phyloP scores from a whole-genome alignment of 1,140 invertebrate genomes.

The Drosophila persimilis region DNA sequence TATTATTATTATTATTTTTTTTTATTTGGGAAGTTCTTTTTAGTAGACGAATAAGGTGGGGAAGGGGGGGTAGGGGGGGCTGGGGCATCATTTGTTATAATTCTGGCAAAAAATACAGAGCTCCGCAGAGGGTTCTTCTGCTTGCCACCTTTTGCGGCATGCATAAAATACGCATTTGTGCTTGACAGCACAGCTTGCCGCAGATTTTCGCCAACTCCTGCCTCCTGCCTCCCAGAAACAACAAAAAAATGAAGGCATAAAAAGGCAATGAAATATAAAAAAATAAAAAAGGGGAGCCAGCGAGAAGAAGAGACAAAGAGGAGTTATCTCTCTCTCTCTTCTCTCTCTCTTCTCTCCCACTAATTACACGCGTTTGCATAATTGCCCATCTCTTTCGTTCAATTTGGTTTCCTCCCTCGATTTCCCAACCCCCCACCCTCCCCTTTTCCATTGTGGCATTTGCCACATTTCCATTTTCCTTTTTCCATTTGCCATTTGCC shows the following conservation, averaged over 20 bases:
- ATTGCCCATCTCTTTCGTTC: conserved; percentile 68
- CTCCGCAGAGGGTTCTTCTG: conserved; percentile 26
- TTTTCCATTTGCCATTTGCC: conserved; percentile 1
- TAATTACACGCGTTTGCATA: conserved; percentile 78
- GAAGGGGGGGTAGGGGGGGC: neutral
- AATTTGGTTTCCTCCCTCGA: conserved; percentile 39
- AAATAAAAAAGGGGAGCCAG: conserved; percentile 20
- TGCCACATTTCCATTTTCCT: conserved; percentile 4
- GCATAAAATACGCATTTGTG: conserved; percentile 78
- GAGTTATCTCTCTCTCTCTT: conserved; percentile 3
- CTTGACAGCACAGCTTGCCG: conserved; percentile 46
- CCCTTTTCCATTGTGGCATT: neutral
- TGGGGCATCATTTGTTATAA: conserved; percentile 66
- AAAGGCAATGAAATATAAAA: conserved; percentile 43
- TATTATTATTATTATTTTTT: conserved; percentile 29
- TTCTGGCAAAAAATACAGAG: conserved; percentile 51
- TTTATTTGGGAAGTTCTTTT: conserved; percentile 40
- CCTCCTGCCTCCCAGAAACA: neutral
- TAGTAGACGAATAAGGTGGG: neutral
- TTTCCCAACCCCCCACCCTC: too few species aligned
- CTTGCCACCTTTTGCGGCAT: conserved; percentile 68
- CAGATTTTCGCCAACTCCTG: conserved; percentile 53
- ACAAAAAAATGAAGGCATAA: conserved; percentile 42
- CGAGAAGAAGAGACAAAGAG: neutral
- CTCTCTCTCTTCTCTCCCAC: conserved; percentile 22